A percentile compares a stretch with the other conserved stretches of the same genome.
These are phyloP conservation scores for Eubucco bourcierii DNA, from an alignment of 2,113 vertebrate genomes.

Conservation along the genomic window DNA sequence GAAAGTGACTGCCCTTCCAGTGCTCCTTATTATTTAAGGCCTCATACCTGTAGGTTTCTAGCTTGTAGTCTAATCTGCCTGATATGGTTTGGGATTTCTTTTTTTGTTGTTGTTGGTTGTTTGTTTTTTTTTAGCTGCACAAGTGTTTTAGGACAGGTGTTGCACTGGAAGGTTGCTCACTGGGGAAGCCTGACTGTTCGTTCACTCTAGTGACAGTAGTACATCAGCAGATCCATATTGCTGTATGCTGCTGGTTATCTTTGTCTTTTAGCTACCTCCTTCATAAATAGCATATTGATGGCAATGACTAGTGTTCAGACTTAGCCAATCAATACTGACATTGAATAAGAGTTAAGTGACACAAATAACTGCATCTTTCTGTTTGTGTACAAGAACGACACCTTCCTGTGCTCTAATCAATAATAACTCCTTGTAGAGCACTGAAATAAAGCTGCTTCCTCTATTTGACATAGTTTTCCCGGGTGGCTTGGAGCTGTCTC, in stretches of 20 bases:
- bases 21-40: slow-evolving; percentile 65
- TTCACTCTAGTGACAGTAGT: background rate
- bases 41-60: slow-evolving; percentile 64
- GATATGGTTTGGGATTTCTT: background rate
- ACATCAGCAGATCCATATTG: slow-evolving; percentile 67
- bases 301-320: slow-evolving; percentile 78
- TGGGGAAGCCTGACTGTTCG: slow-evolving; percentile 17
- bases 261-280: slow-evolving; percentile 56
- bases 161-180: slow-evolving; percentile 27
- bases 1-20: slow-evolving; percentile 59
- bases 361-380: slow-evolving; percentile 76
- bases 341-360: slow-evolving; percentile 78
- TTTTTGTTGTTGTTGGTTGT: too few relatives aligned
- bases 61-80: slow-evolving; percentile 58
- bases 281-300: slow-evolving; percentile 82
- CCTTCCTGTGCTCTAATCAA: slow-evolving; percentile 80
- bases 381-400: slow-evolving; percentile 74
- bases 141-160: slow-evolving; percentile 27
- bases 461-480: slow-evolving; percentile 73
- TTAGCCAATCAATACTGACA: slow-evolving; percentile 84
- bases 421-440: slow-evolving; percentile 75
- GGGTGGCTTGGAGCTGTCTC: slow-evolving; percentile 71
- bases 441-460: slow-evolving; percentile 70
- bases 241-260: slow-evolving; percentile 44
- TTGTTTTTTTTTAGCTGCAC: background rate